A percentile compares a stretch with the other conserved stretches of the same genome.
These are phyloP conservation scores for Globodera rostochiensis DNA, from an alignment of 1,140 invertebrate genomes.

Conservation along the genomic window DNA sequence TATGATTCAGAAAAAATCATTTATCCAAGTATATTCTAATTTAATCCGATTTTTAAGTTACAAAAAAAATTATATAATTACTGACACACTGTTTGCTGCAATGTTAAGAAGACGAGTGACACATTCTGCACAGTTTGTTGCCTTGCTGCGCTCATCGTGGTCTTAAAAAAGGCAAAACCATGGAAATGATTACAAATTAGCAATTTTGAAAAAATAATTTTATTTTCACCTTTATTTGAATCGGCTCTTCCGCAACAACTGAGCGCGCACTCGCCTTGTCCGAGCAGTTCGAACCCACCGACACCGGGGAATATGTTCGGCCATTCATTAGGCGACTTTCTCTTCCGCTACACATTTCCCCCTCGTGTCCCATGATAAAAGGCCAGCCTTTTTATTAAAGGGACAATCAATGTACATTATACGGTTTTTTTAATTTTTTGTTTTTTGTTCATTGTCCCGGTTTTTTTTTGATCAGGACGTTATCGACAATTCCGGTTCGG, in stretches of 20 bases:
- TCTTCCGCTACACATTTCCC: background rate
- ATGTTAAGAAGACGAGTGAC: slow-evolving; percentile 38
- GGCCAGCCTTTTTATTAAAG: too few relatives aligned
- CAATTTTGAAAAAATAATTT: background rate
- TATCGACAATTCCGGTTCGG: too few relatives aligned
- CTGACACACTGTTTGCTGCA: slow-evolving; percentile 43
- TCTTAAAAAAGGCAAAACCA: background rate
- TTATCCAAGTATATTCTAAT: too few relatives aligned
- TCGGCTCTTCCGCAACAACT: too few relatives aligned
- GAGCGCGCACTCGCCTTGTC: too few relatives aligned
- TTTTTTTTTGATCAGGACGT: too few relatives aligned
- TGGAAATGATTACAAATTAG: background rate
- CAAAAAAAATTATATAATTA: slow-evolving; percentile 35
- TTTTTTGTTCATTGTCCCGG: too few relatives aligned
- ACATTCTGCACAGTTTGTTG: slow-evolving; percentile 39
- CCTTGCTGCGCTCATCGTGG: slow-evolving; percentile 20
- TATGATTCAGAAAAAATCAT: too few relatives aligned
- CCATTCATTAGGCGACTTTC: background rate
- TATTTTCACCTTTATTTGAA: background rate
- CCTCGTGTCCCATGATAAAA: background rate
- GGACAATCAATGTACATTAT: too few relatives aligned
- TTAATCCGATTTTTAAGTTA: too few relatives aligned
- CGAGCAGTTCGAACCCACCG: background rate
- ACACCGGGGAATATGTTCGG: background rate
- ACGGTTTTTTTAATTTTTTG: too few relatives aligned